Percentiles rank a stretch among this genome's conserved stretches.
phyloP scores from a whole-genome alignment of 1,140 invertebrate species.

The Drosophila ogumai region DNA sequence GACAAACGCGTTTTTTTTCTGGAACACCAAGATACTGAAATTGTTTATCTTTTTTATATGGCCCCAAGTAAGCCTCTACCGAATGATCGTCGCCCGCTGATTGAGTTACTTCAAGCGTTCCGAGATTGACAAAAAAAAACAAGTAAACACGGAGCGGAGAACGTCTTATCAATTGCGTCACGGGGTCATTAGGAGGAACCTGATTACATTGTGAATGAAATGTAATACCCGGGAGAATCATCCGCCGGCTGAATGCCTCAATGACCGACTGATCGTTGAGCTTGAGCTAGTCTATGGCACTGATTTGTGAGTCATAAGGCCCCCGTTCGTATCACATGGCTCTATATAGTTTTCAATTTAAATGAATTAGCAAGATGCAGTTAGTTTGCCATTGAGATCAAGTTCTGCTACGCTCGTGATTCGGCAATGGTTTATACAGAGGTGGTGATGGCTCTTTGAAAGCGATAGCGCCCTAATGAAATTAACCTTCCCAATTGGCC shows the following conservation, averaged over 20 bases:
- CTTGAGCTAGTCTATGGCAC: constrained; percentile 19
- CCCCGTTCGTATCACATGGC: constrained; percentile 49
- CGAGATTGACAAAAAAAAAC: constrained; percentile 19
- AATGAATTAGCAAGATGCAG: constrained; percentile 67
- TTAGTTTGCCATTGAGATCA: constrained; percentile 31
- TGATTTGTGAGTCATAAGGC: constrained; percentile 53
- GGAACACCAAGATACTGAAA: constrained; percentile 17
- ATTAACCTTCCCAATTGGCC: constrained; percentile 57
- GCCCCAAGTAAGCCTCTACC: constrained; percentile 33
- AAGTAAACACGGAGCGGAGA: constrained; percentile 17
- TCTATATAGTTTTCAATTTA: constrained; percentile 53
- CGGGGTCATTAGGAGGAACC: constrained; percentile 18
- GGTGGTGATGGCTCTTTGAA: constrained; percentile 34
- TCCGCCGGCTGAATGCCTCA: constrained; percentile 22
- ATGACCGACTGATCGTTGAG: constrained; percentile 40
- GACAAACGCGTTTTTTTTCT: constrained; percentile 59
- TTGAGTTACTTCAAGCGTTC: constrained; percentile 40
- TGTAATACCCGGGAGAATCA: constrained; percentile 43
- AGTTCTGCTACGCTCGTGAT: constrained; percentile 49
- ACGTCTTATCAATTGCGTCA: constrained; percentile 71
- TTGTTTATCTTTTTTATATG: constrained; percentile 20
- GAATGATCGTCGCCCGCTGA: constrained; percentile 37
- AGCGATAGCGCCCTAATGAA: constrained; percentile 47
- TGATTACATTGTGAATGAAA: constrained; percentile 32
- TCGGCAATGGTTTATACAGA: constrained; percentile 20